Percentiles rank a stretch among this genome's conserved stretches.
phyloP scores from a whole-genome alignment of 2,888 invertebrate species.

The Andrena marginata region DNA sequence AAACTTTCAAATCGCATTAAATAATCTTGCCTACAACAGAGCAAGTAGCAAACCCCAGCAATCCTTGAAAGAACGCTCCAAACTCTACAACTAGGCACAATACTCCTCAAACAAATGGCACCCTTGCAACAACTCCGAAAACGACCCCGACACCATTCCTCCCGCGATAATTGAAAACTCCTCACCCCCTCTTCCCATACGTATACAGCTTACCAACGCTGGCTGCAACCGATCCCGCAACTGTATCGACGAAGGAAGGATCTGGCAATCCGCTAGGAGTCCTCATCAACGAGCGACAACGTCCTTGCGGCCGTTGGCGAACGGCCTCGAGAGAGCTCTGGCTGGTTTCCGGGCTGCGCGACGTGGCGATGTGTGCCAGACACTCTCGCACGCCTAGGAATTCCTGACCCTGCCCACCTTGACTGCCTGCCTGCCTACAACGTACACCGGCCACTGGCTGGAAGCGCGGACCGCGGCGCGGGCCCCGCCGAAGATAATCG shows the following conservation, averaged over 20 bases:
- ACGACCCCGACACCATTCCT: too few relatives aligned
- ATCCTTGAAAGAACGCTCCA: too few relatives aligned
- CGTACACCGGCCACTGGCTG: constrained; percentile 46
- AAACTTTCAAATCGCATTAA: background rate
- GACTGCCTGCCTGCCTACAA: constrained; percentile 70
- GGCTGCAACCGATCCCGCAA: background rate
- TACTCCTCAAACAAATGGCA: too few relatives aligned
- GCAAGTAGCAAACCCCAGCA: too few relatives aligned
- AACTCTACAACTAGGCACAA: too few relatives aligned
- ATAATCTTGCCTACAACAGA: too few relatives aligned
- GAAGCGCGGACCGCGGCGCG: constrained; percentile 63
- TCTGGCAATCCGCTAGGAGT: constrained; percentile 33
- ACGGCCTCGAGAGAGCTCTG: constrained; percentile 79
- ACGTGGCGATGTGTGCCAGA: constrained; percentile 76
- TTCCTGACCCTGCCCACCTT: constrained; percentile 81
- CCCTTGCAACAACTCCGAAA: background rate
- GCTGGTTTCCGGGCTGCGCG: constrained; percentile 75
- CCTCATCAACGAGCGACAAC: constrained; percentile 63
- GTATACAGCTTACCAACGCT: background rate
- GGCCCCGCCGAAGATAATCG: constrained; percentile 70
- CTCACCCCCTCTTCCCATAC: background rate
- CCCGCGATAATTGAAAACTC: too few relatives aligned
- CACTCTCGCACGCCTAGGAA: constrained; percentile 79
- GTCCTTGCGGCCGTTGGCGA: constrained; percentile 79
- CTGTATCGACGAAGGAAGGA: background rate